phyloP scores from a whole-genome alignment of 1,140 invertebrate species.

The Heliconius himera region DNA sequence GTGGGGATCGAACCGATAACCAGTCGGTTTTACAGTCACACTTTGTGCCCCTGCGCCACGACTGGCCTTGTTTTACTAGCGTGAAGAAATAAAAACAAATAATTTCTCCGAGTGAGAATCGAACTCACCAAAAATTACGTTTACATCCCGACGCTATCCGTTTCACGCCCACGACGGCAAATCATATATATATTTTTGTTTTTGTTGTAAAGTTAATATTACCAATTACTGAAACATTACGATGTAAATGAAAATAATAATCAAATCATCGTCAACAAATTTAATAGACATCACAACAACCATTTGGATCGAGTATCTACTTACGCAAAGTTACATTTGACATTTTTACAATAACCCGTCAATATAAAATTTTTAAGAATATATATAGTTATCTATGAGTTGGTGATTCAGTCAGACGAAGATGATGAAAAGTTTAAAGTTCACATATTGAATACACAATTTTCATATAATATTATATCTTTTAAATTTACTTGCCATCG shows the following conservation, averaged over 20 bases:
- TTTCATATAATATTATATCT: background rate
- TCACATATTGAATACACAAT: constrained; percentile 1
- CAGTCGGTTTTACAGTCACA: no score
- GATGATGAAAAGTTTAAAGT: constrained; percentile 18
- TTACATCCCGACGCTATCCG: no score
- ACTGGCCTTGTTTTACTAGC: no score
- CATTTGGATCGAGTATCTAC: constrained; percentile 72
- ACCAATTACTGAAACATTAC: no score
- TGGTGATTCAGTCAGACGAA: constrained; percentile 47
- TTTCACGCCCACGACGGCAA: no score
- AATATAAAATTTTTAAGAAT: constrained; percentile 55
- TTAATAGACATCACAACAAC: constrained; percentile 79
- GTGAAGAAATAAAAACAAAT: no score
- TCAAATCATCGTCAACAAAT: constrained; percentile 62
- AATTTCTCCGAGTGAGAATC: no score
- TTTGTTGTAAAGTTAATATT: no score
- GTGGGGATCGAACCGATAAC: no score
- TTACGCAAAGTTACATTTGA: constrained; percentile 48
- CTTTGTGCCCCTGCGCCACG: no score
- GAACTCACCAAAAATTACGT: no score
- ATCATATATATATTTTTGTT: no score
- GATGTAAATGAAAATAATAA: constrained; percentile 30
- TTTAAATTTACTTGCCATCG: background rate
- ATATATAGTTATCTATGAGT: constrained; percentile 51
- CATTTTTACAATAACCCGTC: constrained; percentile 37